A percentile compares a stretch with the other conserved stretches of the same genome.
Conservation (phyloP, 2,888 invertebrate species). For the Lasioglossum leucozonium region DNA sequence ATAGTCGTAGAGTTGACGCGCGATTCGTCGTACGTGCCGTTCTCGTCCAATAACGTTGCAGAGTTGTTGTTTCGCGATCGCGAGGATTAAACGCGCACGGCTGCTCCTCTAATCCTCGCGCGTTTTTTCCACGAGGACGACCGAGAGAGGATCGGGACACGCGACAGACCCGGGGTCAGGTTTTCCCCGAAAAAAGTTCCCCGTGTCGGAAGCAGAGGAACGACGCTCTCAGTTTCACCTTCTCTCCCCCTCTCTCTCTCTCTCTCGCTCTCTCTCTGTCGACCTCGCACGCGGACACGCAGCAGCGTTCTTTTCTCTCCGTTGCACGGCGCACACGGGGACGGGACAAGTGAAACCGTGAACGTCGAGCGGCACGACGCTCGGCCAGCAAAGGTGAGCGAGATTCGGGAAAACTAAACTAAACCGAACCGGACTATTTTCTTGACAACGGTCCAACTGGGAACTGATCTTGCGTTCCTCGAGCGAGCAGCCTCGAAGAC, state of each 20-base stretch:
- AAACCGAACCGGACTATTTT: slow-evolving; percentile 10
- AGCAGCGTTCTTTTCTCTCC: neutral
- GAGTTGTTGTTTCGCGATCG: slow-evolving; percentile 33
- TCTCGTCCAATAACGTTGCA: slow-evolving; percentile 33
- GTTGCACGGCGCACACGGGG: neutral
- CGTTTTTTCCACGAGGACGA: neutral
- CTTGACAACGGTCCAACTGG: slow-evolving; percentile 23
- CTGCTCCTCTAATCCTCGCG: neutral
- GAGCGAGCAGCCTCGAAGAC: neutral
- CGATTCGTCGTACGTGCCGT: slow-evolving; percentile 13
- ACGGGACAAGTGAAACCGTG: slow-evolving; percentile 39
- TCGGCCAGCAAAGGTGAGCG: slow-evolving; percentile 63
- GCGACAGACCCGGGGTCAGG: neutral
- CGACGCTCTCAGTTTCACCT: neutral
- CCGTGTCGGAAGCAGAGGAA: neutral
- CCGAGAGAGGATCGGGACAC: neutral
- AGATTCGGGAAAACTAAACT: slow-evolving; percentile 30
- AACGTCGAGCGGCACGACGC: slow-evolving; percentile 61
- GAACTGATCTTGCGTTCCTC: neutral
- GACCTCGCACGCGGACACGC: neutral
- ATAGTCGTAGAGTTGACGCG: slow-evolving; percentile 55
- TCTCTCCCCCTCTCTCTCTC: neutral
- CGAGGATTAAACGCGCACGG: neutral
- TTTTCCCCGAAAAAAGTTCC: neutral
- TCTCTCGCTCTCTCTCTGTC: neutral